Evolutionary conservation across 2,888 invertebrate species (phyloP).

Genomic region (Theodoxus fluviatilis): DNA sequence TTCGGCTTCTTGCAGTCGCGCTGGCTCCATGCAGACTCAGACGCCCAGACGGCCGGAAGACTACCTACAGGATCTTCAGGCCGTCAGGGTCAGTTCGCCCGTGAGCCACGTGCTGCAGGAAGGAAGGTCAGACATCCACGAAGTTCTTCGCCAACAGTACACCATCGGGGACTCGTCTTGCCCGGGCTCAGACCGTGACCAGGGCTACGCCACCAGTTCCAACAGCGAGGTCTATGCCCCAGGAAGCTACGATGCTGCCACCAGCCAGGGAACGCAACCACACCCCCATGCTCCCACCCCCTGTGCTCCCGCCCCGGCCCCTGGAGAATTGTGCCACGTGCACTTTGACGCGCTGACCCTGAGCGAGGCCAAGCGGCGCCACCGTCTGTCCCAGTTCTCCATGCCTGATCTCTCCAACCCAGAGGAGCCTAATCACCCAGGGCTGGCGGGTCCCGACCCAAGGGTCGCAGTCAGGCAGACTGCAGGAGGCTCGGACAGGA

Average conservation of each 20-base stretch:
- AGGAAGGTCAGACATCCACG: constrained; percentile 49
- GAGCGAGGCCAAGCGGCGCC: constrained; percentile 48
- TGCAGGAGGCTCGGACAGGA: constrained; percentile 51
- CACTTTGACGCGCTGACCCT: constrained; percentile 43
- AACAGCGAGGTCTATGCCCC: constrained; percentile 58
- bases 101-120: constrained; percentile 55
- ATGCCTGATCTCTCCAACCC: constrained; percentile 63
- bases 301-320: constrained; percentile 38
- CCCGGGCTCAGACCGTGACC: constrained; percentile 55
- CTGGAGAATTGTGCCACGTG: constrained; percentile 50
- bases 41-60: constrained; percentile 54
- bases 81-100: constrained; percentile 51
- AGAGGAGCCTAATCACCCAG: constrained; percentile 36
- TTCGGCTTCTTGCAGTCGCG: constrained; percentile 85
- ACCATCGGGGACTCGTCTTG: constrained; percentile 52
- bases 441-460: constrained; percentile 27
- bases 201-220: constrained; percentile 58
- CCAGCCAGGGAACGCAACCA: constrained; percentile 12
- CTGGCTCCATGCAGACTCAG: constrained; percentile 55
- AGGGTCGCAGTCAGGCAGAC: constrained; percentile 38
- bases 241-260: constrained; percentile 46
- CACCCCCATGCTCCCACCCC: constrained; percentile 27
- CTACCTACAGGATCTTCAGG: constrained; percentile 53
- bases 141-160: constrained; percentile 54
- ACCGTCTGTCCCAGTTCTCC: constrained; percentile 60